Conservation (phyloP, 92 coral and sea anemone genomes). For the Chrysogorgia sp. region DNA sequence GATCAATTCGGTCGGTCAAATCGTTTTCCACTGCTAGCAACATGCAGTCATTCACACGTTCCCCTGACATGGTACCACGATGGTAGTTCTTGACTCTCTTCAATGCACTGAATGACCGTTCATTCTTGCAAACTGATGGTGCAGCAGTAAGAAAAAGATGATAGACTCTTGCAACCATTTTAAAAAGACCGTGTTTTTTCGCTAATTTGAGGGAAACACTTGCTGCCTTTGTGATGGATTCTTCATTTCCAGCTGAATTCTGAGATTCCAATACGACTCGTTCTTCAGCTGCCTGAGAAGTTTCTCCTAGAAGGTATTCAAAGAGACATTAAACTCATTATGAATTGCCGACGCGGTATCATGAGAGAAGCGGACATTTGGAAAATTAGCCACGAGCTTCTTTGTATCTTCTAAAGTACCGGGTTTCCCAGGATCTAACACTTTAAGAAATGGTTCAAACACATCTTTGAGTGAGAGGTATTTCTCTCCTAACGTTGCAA, state of each 20-base stretch:
- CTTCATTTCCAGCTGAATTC: neutral
- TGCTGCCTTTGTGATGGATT: conserved; percentile 17
- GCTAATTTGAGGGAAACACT: conserved; percentile 7
- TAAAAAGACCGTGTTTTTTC: conserved; percentile 18
- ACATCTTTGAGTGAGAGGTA: conserved; percentile 27
- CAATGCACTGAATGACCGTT: conserved; percentile 17
- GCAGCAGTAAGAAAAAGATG: conserved; percentile 30
- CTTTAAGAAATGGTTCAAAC: conserved; percentile 15
- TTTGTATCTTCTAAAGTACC: conserved; percentile 17
- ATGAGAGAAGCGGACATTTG: conserved; percentile 10
- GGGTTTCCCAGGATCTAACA: conserved; percentile 6
- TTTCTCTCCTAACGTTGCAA: conserved; percentile 14
- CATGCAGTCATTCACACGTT: too few relatives aligned
- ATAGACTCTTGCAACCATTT: conserved; percentile 21
- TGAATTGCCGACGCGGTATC: conserved; percentile 31
- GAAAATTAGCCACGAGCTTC: neutral
- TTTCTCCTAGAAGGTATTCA: conserved; percentile 26
- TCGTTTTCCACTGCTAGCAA: too few relatives aligned
- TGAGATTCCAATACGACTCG: too few relatives aligned
- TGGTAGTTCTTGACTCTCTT: too few relatives aligned
- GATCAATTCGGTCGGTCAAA: too few relatives aligned
- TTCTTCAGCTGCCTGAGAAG: neutral
- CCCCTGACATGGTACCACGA: too few relatives aligned
- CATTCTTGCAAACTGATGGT: conserved; percentile 27
- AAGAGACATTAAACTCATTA: conserved; percentile 17